Percentiles rank a stretch among this genome's conserved stretches.
These are phyloP conservation scores for Eptesicus fuscus DNA, from an alignment of 2,113 vertebrate genomes.

Conservation along the genomic window DNA sequence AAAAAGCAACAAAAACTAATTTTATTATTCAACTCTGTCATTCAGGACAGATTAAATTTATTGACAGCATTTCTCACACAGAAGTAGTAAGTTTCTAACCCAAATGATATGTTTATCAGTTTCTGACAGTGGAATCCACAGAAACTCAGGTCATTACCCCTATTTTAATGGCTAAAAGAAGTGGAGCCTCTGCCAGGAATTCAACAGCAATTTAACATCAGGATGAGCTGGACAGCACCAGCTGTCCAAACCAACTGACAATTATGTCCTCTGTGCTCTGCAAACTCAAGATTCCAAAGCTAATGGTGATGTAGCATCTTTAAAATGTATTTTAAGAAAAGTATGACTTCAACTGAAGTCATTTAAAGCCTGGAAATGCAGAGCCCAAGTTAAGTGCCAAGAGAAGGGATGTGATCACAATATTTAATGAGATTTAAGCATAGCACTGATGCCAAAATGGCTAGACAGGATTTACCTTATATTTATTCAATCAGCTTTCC, in stretches of 20 bases:
- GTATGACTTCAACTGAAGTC: not conserved
- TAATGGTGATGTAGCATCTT: not conserved
- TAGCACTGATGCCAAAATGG: not conserved
- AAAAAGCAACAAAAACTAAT: not conserved
- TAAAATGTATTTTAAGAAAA: not conserved
- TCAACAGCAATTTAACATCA: not conserved
- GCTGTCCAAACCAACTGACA: not conserved
- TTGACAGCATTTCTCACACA: constrained; percentile 14
- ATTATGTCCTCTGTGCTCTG: not conserved
- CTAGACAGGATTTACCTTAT: not conserved
- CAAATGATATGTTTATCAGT: not conserved
- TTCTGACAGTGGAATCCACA: not conserved
- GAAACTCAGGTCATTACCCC: not conserved
- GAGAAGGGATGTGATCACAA: not conserved
- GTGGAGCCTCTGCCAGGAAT: not conserved
- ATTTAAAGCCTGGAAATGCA: not conserved
- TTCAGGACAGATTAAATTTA: constrained; percentile 18
- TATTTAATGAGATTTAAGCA: not conserved
- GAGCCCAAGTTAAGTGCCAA: not conserved
- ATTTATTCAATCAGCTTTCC: not conserved
- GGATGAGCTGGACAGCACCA: not conserved
- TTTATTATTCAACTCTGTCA: constrained; percentile 17
- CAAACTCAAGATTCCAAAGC: not conserved
- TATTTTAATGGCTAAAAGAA: not conserved
- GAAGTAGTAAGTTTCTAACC: constrained; percentile 16